Base-by-base conservation (phyloP, 1,140 invertebrate genomes). In the Drosophila ambigua region DNA sequence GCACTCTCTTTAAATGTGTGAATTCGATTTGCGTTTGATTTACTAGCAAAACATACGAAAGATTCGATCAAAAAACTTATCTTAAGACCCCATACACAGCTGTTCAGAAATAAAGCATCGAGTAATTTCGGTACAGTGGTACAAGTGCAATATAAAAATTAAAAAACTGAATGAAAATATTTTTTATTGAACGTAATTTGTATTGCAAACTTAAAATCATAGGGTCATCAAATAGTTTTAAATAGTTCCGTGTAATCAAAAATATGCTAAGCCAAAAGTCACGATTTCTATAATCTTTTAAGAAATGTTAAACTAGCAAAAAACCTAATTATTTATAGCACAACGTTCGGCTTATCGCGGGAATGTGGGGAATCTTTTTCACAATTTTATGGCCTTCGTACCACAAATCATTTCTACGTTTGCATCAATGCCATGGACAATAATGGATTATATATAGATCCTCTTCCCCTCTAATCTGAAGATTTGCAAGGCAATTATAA, bases 261-360 rank as follows among this genome's bases (percentile, higher is more conserved):
- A 64, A 46, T 46, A 61, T n/a, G 41, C 35, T 39, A 23, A 20
- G 7, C n/a, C 13, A 2, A 5, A 45, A 35, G 1, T 31, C 16
- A 31, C 24, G 41, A 16, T 11, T 35, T 64, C 15, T 46, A 9
- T 35, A 9, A 9, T 35, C 9, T n/a, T 13, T 1, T 16, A 11
- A 35, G 6, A 35, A 46, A 9, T 44, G 15, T 39, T 11, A 11
- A n/a, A 0, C 26, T 1, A 28, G 4, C 35, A 1, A 44, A 59
- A 16, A 51, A 64, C 9, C n/a, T n/a, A 8, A 46, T 8, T 64
- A 64, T 67, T 39, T 67, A 52, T 64, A 67, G 41, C 26, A 51
- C n/a, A 5, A 15, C 4, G 9, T n/a, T 11, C 20, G 13, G 13
- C 50, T 69, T 41, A 69, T 69, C 66, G 5, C 20, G 23, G 28